phyloP scores from a whole-genome alignment of 2,888 invertebrate genomes.

The Xylota sylvarum region DNA sequence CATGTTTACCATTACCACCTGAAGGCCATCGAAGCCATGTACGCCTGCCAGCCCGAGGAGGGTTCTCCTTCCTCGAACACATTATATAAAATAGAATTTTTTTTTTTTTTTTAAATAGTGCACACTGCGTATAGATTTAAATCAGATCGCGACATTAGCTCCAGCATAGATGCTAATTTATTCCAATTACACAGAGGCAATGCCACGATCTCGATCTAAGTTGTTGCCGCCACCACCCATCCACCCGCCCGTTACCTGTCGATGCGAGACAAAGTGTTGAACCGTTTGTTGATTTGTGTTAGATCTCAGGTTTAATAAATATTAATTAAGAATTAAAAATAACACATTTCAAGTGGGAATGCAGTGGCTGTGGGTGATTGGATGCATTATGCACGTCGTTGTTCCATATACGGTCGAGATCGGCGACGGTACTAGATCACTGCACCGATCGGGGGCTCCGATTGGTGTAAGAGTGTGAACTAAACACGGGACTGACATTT shows the following conservation, averaged over 20 bases:
- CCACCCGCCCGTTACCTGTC: conserved; percentile 3
- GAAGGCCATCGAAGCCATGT: conserved; percentile 38
- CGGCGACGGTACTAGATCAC: not conserved
- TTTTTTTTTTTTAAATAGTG: conserved; percentile 26
- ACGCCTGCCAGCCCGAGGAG: conserved; percentile 3
- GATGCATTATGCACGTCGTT: conserved; percentile 56
- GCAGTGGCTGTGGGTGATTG: conserved; percentile 49
- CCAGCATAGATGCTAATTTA: conserved; percentile 67
- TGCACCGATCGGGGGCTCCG: conserved; percentile 5
- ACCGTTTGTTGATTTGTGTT: conserved; percentile 56
- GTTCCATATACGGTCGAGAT: conserved; percentile 55
- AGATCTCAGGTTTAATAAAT: conserved; percentile 60
- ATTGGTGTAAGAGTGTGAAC: conserved; percentile 32
- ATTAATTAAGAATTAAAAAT: conserved; percentile 48
- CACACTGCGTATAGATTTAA: conserved; percentile 57
- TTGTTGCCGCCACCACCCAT: not conserved
- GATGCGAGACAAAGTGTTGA: conserved; percentile 61
- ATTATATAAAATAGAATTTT: not conserved
- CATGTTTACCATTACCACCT: conserved; percentile 29
- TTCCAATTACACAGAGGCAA: conserved; percentile 58
- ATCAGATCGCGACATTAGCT: conserved; percentile 65
- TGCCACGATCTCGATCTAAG: conserved; percentile 50
- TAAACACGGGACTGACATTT: conserved; percentile 23
- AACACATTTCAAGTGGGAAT: conserved; percentile 34
- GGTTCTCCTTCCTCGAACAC: conserved; percentile 60